These are phyloP conservation scores for Chrysolina oricalcia DNA, from an alignment of 2,888 invertebrate genomes.

Conservation along the genomic window DNA sequence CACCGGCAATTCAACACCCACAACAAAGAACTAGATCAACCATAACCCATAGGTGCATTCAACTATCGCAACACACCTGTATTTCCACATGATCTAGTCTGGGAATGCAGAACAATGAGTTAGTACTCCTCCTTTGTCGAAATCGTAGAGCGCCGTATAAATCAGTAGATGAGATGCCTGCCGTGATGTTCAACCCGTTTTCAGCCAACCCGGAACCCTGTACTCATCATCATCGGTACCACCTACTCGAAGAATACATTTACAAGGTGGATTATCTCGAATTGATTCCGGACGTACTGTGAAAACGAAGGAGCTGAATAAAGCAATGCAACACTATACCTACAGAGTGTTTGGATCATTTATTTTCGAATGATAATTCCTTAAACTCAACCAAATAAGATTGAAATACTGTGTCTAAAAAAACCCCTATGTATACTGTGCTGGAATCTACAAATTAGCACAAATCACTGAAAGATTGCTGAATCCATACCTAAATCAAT, in stretches of 20 bases:
- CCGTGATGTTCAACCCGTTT: slow-evolving; percentile 17
- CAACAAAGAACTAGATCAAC: slow-evolving; percentile 5
- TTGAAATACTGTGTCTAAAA: no score
- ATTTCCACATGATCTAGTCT: slow-evolving; percentile 23
- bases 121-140: slow-evolving; percentile 12
- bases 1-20: not conserved
- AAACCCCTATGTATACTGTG: no score
- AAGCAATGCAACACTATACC: no score
- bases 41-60: slow-evolving; percentile 15
- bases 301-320: not conserved
- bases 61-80: slow-evolving; percentile 32
- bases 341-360: no score
- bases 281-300: not conserved
- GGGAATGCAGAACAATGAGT: slow-evolving; percentile 30
- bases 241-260: slow-evolving; percentile 12
- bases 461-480: no score
- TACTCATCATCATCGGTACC: slow-evolving; percentile 27
- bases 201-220: slow-evolving; percentile 28
- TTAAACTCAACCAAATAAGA: no score
- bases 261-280: slow-evolving; percentile 20
- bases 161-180: slow-evolving; percentile 16
- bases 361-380: no score
- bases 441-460: no score
- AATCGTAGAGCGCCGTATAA: not conserved
- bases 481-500: no score